Base-by-base conservation (phyloP, 2,113 vertebrate species). In the Megaceryle maxima region DNA sequence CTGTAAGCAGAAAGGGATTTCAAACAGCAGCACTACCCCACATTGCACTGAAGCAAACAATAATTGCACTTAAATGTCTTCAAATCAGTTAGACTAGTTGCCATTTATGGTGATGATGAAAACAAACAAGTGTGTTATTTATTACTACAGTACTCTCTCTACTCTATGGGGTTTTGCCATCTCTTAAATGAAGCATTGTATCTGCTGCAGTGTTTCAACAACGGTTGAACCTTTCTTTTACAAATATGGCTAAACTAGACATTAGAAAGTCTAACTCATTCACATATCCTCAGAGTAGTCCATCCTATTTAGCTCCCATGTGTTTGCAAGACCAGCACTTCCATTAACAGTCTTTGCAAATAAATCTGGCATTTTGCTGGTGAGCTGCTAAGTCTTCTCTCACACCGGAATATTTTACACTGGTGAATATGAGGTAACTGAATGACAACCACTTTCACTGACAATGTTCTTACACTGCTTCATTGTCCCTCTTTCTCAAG, bases 221-320 rank as follows among this genome's bases (percentile, higher is more conserved):
- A 33, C 0, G 0, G 43, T 21, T 77, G 0, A 41, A 7, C 26
- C 8, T 51, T 29, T 9, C 26, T 60, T 78, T 74, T 35, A 59
- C 28, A 87, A 68, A 60, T 1, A 10, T 21, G 22, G 62, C n/a
- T 94, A 35, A 89, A 87, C 8, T 37, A 80, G 62, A 48, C 35
- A 21, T 28, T 44, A 79, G 43, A 41, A 79, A 66, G 22, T 31
- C 51, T 37, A 83, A 57, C 6, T 79, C 41, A 57, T 44, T 53
- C 21, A n/a, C 24, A 3, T 41, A 50, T 5, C 39, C 67, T 76
- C 62, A 73, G 62, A 83, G 35, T 0, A 82, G 15, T 24, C 46
- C 4, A 1, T 20, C 35, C 28, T 31, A 56, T n/a, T 79, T 68
- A 81, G 62, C 2, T 5, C 5, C 8, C 56, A 26, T 83, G 33